Base-by-base conservation (phyloP, 1,140 invertebrate species). In the Mamestra configurata region DNA sequence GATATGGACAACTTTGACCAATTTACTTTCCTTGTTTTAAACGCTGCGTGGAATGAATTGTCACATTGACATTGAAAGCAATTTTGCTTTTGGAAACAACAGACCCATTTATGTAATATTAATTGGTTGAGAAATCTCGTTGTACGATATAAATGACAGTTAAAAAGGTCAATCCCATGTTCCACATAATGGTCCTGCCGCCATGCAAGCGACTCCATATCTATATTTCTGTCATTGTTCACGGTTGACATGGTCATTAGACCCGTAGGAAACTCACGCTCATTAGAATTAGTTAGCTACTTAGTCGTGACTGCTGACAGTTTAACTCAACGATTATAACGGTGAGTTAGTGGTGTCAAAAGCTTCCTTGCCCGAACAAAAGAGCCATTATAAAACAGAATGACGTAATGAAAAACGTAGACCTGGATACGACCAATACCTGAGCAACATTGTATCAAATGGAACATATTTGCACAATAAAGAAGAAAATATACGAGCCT, bases 201-300 rank as follows among this genome's bases (percentile, higher is more conserved):
- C 53, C 53, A 22, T 57, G 11, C 53, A 15, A 57, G 51, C 61
- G 61, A 22, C 15, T 18, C 37, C 22, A 70, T n/a, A 46, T 53
- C 68, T 71, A 71, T 51, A 71, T 51, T 53, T 71, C 46, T 35
- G 46, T 51, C 68, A 53, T 81, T 78, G 70, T 81, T 78, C 57
- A 43, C 68, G 43, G 43, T 77, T 76, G 59, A 79, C 77, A 68
- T 57, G 51, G 70, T 64, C 71, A 79, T 81, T 81, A 73, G 66
- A 24, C 13, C 35, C 22, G 68, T 46, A 72, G 55, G 59, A 61
- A 77, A 24, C 22, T 43, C 40, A 70, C 35, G 64, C 78, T 82
- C 83, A 82, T 82, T 84, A 82, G 80, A 80, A 81, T 81, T 79
- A 73, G 46, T 61, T 59, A 53, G 59, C 37, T 31, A 66, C 66